phyloP scores from a whole-genome alignment of 2,797 vertebrate genomes.

The Sciurus carolinensis region DNA sequence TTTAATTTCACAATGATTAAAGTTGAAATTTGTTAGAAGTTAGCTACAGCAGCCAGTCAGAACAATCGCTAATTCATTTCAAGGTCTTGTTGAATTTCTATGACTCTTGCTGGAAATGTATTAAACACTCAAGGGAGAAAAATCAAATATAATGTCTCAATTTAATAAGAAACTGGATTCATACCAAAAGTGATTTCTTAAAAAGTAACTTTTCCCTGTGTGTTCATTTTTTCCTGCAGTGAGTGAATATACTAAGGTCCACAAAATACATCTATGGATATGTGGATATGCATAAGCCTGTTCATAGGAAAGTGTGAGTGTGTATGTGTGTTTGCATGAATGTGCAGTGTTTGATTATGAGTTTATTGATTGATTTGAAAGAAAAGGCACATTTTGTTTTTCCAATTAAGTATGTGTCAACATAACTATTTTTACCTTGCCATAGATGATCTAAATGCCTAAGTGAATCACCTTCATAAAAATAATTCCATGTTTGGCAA shows the following conservation, averaged over 20 bases:
- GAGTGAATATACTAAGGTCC: background rate
- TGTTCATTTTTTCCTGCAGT: background rate
- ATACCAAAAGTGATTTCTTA: background rate
- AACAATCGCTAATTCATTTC: slow-evolving; percentile 50
- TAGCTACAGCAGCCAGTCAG: background rate
- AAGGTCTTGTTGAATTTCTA: slow-evolving; percentile 40
- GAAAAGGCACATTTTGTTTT: slow-evolving; percentile 10
- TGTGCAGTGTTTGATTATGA: background rate
- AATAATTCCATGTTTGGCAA: slow-evolving; percentile 3
- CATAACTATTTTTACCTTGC: slow-evolving; percentile 44
- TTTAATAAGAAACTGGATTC: slow-evolving; percentile 71
- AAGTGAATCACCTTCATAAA: slow-evolving; percentile 59
- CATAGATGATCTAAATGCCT: background rate
- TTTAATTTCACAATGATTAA: slow-evolving; percentile 55
- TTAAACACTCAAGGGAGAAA: slow-evolving; percentile 30
- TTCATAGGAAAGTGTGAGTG: rapidly evolving
- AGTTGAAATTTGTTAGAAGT: slow-evolving; percentile 50
- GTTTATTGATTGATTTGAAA: slow-evolving; percentile 58
- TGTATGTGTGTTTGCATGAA: background rate
- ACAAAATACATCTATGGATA: background rate
- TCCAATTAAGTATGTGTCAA: background rate
- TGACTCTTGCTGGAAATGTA: background rate
- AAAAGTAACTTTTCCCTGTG: background rate
- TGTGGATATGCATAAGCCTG: background rate
- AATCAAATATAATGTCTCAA: slow-evolving; percentile 41